Conservation (phyloP, 2,113 vertebrate species). For the Sphyrna mokarran region DNA sequence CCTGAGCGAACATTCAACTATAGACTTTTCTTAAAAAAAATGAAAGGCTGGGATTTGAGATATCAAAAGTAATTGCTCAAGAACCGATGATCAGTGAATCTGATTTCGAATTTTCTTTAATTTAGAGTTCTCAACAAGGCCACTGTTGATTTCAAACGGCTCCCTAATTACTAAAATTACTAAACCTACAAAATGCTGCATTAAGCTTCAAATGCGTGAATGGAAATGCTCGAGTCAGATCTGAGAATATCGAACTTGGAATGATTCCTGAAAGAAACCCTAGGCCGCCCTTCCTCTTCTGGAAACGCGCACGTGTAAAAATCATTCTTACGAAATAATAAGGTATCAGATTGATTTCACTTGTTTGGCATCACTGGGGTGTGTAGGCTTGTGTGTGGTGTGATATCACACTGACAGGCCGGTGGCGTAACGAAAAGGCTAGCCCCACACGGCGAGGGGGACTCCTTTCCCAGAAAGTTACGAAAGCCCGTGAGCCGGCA, state of each 20-base stretch:
- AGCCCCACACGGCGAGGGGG: no score
- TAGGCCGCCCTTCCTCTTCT: background rate
- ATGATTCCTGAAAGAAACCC: background rate
- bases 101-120: background rate
- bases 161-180: no score
- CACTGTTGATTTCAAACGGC: background rate
- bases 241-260: no score
- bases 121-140: background rate
- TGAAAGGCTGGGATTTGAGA: background rate
- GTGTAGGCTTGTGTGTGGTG: background rate
- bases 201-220: background rate
- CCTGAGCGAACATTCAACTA: background rate
- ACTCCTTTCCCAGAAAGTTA: background rate
- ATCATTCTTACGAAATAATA: background rate
- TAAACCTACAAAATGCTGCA: background rate
- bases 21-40: background rate
- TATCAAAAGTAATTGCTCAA: background rate
- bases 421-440: constrained; percentile 4
- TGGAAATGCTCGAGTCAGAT: background rate
- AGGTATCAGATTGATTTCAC: background rate
- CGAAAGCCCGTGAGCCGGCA: background rate
- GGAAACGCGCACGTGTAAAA: background rate
- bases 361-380: constrained; percentile 21
- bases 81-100: background rate
- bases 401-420: background rate